Evolutionary conservation across 1,140 invertebrate genomes (phyloP).

Genomic region (Metopolophium dirhodum): DNA sequence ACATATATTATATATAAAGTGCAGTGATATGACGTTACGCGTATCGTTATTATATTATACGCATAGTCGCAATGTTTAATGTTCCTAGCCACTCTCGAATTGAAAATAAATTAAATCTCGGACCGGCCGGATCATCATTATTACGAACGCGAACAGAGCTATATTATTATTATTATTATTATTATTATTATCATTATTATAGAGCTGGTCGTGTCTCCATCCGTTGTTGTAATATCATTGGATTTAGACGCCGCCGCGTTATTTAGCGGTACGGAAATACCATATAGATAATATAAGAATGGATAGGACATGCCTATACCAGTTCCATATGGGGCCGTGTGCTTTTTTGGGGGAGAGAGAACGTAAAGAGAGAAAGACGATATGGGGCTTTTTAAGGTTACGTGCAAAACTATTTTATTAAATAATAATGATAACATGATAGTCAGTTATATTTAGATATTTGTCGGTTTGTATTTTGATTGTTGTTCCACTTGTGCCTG

Average conservation of each 20-base stretch:
- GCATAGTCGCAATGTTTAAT: not conserved
- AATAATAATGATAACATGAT: too few species aligned
- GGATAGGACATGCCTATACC: too few species aligned
- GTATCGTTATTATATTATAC: constrained; percentile 2
- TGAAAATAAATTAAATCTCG: constrained; percentile 19
- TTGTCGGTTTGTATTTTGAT: too few species aligned
- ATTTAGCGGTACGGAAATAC: not conserved
- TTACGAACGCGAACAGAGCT: not conserved
- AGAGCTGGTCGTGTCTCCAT: not conserved
- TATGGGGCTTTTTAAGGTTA: too few species aligned
- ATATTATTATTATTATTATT: not conserved
- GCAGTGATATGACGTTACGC: not conserved
- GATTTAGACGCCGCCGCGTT: not conserved
- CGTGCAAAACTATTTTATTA: too few species aligned
- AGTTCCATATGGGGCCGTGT: too few species aligned
- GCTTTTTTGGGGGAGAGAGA: too few species aligned
- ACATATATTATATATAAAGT: not conserved
- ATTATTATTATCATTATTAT: not conserved
- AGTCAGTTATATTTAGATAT: too few species aligned
- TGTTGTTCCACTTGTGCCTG: too few species aligned
- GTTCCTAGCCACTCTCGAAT: not conserved
- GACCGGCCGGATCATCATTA: not conserved
- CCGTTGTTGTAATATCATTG: not conserved
- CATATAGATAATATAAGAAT: too few species aligned
- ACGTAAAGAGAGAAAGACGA: too few species aligned